These are phyloP conservation scores for Trachymyrmex cornetzi DNA, from an alignment of 1,140 invertebrate genomes.

Conservation along the genomic window DNA sequence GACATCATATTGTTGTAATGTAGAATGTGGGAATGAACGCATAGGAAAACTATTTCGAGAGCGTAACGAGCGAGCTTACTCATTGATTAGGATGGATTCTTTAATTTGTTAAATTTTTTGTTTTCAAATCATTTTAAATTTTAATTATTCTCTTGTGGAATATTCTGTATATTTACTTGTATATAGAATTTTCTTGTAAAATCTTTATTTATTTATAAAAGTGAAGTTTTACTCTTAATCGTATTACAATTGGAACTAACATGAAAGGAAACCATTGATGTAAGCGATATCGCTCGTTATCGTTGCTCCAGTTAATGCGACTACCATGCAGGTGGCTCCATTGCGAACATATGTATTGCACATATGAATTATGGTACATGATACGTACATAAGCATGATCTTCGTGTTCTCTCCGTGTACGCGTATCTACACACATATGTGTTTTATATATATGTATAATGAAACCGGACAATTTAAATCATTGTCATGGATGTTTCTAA, in stretches of 20 bases:
- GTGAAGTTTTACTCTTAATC: not conserved
- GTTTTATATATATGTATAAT: conserved; percentile 40
- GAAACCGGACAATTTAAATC: conserved; percentile 1
- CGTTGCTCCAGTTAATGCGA: conserved; percentile 25
- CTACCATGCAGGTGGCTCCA: conserved; percentile 16
- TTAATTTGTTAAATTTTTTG: not conserved
- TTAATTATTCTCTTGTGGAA: not conserved
- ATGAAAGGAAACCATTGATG: not conserved
- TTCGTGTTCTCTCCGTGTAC: conserved; percentile 52
- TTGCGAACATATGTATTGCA: conserved; percentile 40
- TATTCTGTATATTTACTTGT: not conserved
- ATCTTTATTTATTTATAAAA: not conserved
- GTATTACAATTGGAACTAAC: not conserved
- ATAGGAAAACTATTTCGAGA: not conserved
- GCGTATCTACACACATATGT: conserved; percentile 46
- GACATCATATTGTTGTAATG: conserved; percentile 42
- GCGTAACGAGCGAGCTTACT: conserved; percentile 36
- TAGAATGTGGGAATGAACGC: conserved; percentile 22
- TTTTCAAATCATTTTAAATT: not conserved
- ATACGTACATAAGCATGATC: conserved; percentile 60
- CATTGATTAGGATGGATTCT: not conserved
- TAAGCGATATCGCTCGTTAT: conserved; percentile 42
- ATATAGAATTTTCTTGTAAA: not conserved
- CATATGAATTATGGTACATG: conserved; percentile 55
- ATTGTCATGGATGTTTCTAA: conserved; percentile 5